Conservation (phyloP, 2,888 invertebrate species). For the Zhengitettix transpicula region DNA sequence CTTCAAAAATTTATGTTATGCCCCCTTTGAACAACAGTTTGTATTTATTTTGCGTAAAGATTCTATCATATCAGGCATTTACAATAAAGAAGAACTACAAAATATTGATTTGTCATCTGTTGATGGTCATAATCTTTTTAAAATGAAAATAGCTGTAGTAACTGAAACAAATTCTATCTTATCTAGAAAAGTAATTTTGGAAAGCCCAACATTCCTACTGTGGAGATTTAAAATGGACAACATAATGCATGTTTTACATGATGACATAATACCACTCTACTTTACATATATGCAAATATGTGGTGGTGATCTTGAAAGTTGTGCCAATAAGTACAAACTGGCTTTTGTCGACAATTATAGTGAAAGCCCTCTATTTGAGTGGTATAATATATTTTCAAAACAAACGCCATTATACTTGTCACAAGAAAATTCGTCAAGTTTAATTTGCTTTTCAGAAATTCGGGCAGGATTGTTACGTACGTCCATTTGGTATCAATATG, state of each 20-base stretch:
- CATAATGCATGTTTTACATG: constrained; percentile 34
- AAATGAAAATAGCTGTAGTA: constrained; percentile 19
- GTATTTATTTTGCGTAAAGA: constrained; percentile 21
- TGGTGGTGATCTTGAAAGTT: constrained; percentile 13
- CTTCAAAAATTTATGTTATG: constrained; percentile 27
- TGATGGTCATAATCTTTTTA: constrained; percentile 23
- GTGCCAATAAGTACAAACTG: constrained; percentile 16
- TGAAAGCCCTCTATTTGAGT: constrained; percentile 18
- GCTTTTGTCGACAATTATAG: constrained; percentile 21
- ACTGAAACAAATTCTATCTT: constrained; percentile 1
- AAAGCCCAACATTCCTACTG: constrained; percentile 18
- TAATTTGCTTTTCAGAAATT: constrained; percentile 24
- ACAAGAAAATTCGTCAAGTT: constrained; percentile 12
- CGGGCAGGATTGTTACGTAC: constrained; percentile 23
- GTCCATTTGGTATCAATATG: constrained; percentile 32
- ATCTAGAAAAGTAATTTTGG: constrained; percentile 1
- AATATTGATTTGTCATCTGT: constrained; percentile 24
- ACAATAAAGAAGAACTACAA: constrained; percentile 17
- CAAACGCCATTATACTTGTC: constrained; percentile 15
- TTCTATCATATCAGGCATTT: constrained; percentile 21
- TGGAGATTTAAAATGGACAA: constrained; percentile 31
- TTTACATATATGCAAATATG: constrained; percentile 21
- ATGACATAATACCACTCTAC: constrained; percentile 30
- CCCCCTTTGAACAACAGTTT: constrained; percentile 21
- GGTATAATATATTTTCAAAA: constrained; percentile 23